phyloP scores from a whole-genome alignment of 2,113 vertebrate species.

The Coracopsis vasa region DNA sequence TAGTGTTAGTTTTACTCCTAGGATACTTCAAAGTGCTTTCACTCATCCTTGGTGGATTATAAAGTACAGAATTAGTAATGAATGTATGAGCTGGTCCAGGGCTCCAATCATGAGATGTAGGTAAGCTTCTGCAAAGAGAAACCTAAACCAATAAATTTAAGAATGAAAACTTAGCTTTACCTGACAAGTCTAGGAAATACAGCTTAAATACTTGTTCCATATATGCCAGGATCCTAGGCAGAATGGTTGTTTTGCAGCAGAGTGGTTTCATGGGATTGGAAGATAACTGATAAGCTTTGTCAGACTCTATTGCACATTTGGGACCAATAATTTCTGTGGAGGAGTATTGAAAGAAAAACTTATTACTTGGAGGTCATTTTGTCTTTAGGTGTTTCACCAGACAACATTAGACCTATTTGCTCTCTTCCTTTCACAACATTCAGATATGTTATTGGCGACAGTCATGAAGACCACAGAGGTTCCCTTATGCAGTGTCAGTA shows the following conservation, averaged over 20 bases:
- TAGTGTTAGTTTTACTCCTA: constrained; percentile 6
- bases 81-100: neutral
- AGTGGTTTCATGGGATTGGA: neutral
- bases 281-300: neutral
- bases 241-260: neutral
- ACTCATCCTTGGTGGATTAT: constrained; percentile 25
- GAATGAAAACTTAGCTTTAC: neutral
- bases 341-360: neutral
- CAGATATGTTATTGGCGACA: neutral
- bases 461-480: accelerated
- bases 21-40: neutral
- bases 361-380: neutral
- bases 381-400: neutral
- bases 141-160: neutral
- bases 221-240: neutral
- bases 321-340: neutral
- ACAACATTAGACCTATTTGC: neutral
- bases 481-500: neutral
- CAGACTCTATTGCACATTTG: no score
- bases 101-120: neutral
- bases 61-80: neutral
- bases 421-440: neutral
- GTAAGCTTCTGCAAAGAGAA: neutral
- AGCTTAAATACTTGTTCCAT: neutral
- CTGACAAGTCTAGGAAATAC: neutral